Percentiles rank a stretch among this genome's conserved stretches.
Evolutionary conservation across 2,888 invertebrate genomes (phyloP).

Genomic region (Spatulosminthurus flaviceps): DNA sequence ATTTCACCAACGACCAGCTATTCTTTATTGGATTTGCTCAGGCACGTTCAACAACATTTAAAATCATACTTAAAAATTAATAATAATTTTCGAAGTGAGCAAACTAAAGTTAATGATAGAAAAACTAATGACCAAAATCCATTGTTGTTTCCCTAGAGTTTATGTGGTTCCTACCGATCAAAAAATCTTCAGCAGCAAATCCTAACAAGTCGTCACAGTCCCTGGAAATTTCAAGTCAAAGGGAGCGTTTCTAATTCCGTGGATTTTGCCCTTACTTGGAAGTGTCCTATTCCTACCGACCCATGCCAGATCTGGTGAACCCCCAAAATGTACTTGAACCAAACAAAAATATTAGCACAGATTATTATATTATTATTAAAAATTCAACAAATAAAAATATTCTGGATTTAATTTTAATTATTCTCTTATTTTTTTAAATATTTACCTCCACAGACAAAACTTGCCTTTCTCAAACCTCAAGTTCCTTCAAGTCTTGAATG

Average conservation of each 20-base stretch:
- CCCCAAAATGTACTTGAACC: background rate
- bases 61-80: background rate
- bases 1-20: conserved; percentile 66
- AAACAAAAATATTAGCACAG: no score
- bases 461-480: no score
- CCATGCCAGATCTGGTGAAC: conserved; percentile 45
- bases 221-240: conserved; percentile 46
- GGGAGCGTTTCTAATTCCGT: conserved; percentile 47
- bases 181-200: conserved; percentile 59
- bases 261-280: conserved; percentile 46
- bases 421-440: no score
- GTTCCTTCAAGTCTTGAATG: no score
- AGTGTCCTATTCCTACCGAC: conserved; percentile 26
- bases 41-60: conserved; percentile 45
- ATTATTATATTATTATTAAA: no score
- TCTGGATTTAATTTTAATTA: no score
- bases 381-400: background rate
- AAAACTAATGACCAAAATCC: no score
- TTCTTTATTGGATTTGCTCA: conserved; percentile 68
- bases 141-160: conserved; percentile 50
- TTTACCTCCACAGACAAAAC: no score
- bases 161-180: conserved; percentile 59
- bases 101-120: no score
- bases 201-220: conserved; percentile 44
- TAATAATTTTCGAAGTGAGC: background rate